Evolutionary conservation across 2,888 invertebrate genomes (phyloP).

Genomic region (Torymus aiolomorphi): DNA sequence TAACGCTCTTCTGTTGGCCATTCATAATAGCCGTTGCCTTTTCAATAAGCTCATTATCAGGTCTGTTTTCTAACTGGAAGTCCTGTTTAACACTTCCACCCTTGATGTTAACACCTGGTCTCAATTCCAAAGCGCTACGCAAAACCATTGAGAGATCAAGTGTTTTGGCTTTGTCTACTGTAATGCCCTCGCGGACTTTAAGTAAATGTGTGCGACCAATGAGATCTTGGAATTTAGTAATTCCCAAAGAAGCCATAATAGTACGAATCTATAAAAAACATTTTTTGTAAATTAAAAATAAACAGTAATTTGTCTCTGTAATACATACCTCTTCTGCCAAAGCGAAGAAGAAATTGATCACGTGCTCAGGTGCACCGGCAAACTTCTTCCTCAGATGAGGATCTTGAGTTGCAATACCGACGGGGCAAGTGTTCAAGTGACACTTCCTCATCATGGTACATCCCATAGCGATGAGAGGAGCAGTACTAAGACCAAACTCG

Average conservation of each 20-base stretch:
- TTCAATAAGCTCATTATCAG: constrained; percentile 87
- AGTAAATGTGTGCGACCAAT: constrained; percentile 94
- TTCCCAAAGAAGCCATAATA: constrained; percentile 94
- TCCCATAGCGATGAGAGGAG: constrained; percentile 97
- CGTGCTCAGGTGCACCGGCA: constrained; percentile 97
- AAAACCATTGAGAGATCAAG: constrained; percentile 91
- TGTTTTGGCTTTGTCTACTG: constrained; percentile 86
- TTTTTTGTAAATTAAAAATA: neutral
- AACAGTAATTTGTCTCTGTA: constrained; percentile 2
- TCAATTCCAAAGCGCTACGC: constrained; percentile 91
- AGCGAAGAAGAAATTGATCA: constrained; percentile 98
- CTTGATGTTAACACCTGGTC: constrained; percentile 92
- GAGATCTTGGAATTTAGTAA: constrained; percentile 91
- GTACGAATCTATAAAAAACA: constrained; percentile 83
- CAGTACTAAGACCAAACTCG: constrained; percentile 99
- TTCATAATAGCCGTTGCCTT: constrained; percentile 85
- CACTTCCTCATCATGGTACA: constrained; percentile 99
- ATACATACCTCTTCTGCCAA: constrained; percentile 94
- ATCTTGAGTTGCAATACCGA: constrained; percentile 99
- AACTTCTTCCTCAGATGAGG: constrained; percentile 96
- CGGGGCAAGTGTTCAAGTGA: constrained; percentile 98
- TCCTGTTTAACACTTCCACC: constrained; percentile 92
- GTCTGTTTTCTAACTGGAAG: constrained; percentile 89
- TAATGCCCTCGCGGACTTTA: constrained; percentile 83
- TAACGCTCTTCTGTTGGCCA: constrained; percentile 82